Evolutionary conservation across 2,888 invertebrate species (phyloP).

Genomic region (Eristalinus sepulchralis): DNA sequence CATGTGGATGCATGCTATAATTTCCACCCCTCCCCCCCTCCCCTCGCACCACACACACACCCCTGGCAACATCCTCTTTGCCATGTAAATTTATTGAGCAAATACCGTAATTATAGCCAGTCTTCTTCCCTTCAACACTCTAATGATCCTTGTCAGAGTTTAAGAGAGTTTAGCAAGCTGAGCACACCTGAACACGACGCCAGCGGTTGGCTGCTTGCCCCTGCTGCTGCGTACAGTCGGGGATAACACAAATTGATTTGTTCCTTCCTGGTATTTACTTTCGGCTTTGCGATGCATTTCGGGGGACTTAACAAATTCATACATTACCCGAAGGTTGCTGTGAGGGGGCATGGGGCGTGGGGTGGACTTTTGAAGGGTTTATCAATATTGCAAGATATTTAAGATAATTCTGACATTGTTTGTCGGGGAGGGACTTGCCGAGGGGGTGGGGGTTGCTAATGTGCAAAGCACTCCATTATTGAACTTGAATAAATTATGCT

Average conservation of each 20-base stretch:
- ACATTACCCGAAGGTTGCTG: background rate
- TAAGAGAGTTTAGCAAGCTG: background rate
- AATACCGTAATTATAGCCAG: constrained; percentile 28
- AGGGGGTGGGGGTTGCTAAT: background rate
- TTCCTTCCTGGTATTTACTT: background rate
- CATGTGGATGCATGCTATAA: background rate
- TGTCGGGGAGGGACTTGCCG: background rate
- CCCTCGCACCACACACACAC: too few relatives aligned
- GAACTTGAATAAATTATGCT: background rate
- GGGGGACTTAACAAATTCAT: background rate
- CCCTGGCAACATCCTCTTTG: background rate
- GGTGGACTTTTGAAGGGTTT: background rate
- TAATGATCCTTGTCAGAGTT: background rate
- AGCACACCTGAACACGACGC: background rate
- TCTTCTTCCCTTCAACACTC: constrained; percentile 9
- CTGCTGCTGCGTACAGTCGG: background rate
- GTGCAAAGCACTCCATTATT: background rate
- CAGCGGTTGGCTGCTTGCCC: background rate
- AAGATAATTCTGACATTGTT: background rate
- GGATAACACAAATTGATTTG: background rate
- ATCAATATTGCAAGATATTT: background rate
- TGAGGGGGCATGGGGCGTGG: background rate
- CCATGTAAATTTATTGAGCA: constrained; percentile 13
- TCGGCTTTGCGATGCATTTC: background rate
- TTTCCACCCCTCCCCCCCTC: background rate